These are phyloP conservation scores for Balanococcus diminutus DNA, from an alignment of 2,888 invertebrate genomes.

Conservation along the genomic window DNA sequence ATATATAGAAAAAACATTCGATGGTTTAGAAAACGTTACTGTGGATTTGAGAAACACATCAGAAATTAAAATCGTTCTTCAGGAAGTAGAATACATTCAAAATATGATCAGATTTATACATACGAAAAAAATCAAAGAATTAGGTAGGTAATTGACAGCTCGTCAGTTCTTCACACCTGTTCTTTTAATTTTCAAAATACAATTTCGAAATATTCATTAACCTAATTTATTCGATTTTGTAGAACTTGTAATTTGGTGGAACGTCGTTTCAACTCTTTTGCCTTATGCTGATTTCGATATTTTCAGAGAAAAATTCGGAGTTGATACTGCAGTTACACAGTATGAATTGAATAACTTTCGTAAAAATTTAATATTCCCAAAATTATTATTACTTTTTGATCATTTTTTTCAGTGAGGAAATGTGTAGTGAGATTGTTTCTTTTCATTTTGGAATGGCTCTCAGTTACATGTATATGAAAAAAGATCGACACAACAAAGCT, in stretches of 20 bases:
- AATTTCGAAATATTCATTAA: background rate
- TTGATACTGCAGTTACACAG: background rate
- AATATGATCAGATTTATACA: constrained; percentile 67
- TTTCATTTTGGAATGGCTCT: constrained; percentile 62
- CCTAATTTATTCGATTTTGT: background rate
- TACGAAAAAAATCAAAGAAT: background rate
- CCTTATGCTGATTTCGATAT: background rate
- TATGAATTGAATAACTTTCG: background rate
- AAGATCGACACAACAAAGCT: background rate
- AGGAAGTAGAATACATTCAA: constrained; percentile 71
- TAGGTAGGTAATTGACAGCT: background rate
- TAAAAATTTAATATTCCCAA: background rate
- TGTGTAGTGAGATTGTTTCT: background rate
- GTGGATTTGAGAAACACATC: constrained; percentile 63
- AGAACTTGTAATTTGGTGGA: background rate
- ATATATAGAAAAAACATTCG: constrained; percentile 70
- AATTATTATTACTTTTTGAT: background rate
- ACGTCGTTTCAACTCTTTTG: background rate
- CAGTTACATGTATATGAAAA: constrained; percentile 53
- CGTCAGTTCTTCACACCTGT: too few relatives aligned
- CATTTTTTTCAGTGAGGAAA: background rate
- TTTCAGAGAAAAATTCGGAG: background rate
- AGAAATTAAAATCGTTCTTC: constrained; percentile 64
- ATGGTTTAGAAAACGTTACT: constrained; percentile 64
- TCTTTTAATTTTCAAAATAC: background rate